phyloP scores from a whole-genome alignment of 2,797 vertebrate genomes.

The Ctenochaetus hawaiiensis region DNA sequence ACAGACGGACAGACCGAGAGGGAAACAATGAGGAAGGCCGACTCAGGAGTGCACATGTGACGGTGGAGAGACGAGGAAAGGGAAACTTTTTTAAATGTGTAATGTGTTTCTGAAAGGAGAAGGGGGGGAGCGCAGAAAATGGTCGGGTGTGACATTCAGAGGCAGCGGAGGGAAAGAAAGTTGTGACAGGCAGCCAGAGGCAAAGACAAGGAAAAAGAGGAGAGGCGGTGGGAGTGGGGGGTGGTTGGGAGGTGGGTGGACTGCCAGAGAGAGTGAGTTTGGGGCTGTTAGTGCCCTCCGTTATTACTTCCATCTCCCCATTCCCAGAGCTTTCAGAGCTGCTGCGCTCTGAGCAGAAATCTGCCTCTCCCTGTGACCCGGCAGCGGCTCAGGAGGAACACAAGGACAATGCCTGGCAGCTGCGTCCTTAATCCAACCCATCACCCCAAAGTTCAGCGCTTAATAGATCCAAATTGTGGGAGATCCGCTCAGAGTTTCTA shows the following conservation, averaged over 20 bases:
- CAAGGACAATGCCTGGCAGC: slow-evolving; percentile 50
- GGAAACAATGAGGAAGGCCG: slow-evolving; percentile 5
- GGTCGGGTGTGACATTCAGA: slow-evolving; percentile 46
- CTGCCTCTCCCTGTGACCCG: slow-evolving; percentile 55
- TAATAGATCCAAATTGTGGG: slow-evolving; percentile 42
- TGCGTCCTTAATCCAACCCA: slow-evolving; percentile 47
- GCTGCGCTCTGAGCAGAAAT: slow-evolving; percentile 57
- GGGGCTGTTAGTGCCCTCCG: slow-evolving; percentile 62
- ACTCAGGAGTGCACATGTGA: slow-evolving; percentile 13
- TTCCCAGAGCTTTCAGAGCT: slow-evolving; percentile 71
- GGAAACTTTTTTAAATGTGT: slow-evolving; percentile 36
- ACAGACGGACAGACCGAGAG: slow-evolving; percentile 15
- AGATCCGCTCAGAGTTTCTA: slow-evolving; percentile 15
- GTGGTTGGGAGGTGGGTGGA: neutral
- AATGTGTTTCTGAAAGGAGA: slow-evolving; percentile 49
- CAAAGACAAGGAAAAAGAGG: slow-evolving; percentile 50
- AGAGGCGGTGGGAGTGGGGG: neutral
- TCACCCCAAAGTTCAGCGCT: slow-evolving; percentile 37
- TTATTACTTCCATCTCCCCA: slow-evolving; percentile 73
- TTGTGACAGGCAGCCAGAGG: slow-evolving; percentile 69
- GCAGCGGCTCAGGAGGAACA: slow-evolving; percentile 46
- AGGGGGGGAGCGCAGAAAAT: slow-evolving; percentile 4
- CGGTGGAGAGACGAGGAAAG: slow-evolving; percentile 10
- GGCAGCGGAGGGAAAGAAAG: slow-evolving; percentile 47
- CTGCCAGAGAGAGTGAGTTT: slow-evolving; percentile 39